A percentile compares a stretch with the other conserved stretches of the same genome.
Conservation (phyloP, 2,888 invertebrate species). For the Notodonta dromedarius region DNA sequence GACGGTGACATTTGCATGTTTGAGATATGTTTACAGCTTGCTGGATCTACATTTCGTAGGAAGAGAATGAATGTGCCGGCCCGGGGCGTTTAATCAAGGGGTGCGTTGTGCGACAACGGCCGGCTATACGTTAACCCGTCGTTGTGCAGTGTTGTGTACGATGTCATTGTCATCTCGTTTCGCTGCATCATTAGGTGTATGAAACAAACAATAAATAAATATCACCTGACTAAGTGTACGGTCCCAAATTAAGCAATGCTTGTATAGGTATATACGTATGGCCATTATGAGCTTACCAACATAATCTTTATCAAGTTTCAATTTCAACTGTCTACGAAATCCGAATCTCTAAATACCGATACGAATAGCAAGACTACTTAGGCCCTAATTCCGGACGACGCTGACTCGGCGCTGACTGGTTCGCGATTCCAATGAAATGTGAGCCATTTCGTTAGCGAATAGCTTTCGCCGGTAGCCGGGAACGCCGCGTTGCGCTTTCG, state of each 20-base stretch:
- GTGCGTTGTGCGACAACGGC: conserved; percentile 2
- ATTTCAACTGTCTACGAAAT: not conserved
- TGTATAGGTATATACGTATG: no score
- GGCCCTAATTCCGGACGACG: conserved; percentile 20
- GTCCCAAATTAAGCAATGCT: no score
- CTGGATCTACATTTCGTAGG: conserved; percentile 43
- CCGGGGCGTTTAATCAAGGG: conserved; percentile 47
- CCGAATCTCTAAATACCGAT: not conserved
- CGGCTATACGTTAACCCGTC: not conserved
- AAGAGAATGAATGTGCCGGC: conserved; percentile 36
- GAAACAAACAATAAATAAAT: no score
- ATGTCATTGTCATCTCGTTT: no score
- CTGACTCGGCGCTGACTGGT: conserved; percentile 34
- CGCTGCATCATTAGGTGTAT: no score
- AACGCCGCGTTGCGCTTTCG: conserved; percentile 17
- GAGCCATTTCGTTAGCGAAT: conserved; percentile 44
- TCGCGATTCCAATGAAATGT: conserved; percentile 47
- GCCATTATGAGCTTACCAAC: no score
- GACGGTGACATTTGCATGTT: conserved; percentile 73
- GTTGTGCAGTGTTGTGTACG: not conserved
- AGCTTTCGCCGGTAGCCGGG: conserved; percentile 25
- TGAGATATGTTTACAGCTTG: conserved; percentile 65
- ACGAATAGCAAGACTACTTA: not conserved
- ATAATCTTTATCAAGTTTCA: not conserved
- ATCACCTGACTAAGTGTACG: no score